phyloP scores from a whole-genome alignment of 1,140 invertebrate genomes.

The Thalassaphorura encarpata region DNA sequence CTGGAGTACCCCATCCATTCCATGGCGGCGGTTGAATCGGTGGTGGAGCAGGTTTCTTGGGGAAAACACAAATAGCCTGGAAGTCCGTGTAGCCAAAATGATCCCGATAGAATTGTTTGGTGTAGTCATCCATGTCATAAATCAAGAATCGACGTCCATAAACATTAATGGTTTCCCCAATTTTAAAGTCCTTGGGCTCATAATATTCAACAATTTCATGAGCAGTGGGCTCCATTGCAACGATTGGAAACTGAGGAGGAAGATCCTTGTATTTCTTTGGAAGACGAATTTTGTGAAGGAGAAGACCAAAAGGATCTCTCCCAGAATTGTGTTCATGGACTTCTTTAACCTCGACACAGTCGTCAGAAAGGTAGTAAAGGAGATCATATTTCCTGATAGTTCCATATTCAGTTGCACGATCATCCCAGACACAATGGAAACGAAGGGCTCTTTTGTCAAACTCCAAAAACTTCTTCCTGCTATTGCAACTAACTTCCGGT shows the following conservation, averaged over 20 bases:
- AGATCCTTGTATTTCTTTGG: conserved; percentile 65
- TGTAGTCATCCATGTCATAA: conserved; percentile 68
- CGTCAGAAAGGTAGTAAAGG: conserved; percentile 66
- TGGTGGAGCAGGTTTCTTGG: too few relatives aligned
- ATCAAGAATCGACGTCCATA: conserved; percentile 59
- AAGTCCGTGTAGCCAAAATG: conserved; percentile 42
- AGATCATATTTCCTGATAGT: conserved; percentile 51
- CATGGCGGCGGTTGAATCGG: conserved; percentile 53
- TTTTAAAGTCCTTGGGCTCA: conserved; percentile 57
- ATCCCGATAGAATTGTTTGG: conserved; percentile 58
- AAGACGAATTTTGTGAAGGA: conserved; percentile 63
- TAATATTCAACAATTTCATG: conserved; percentile 63
- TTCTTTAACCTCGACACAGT: conserved; percentile 66
- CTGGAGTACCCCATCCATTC: conserved; percentile 56
- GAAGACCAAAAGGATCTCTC: conserved; percentile 57
- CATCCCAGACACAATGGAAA: conserved; percentile 69
- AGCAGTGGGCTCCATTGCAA: conserved; percentile 53
- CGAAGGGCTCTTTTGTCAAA: conserved; percentile 62
- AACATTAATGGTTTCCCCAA: conserved; percentile 56
- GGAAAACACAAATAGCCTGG: conserved; percentile 36
- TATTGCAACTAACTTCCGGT: conserved; percentile 41
- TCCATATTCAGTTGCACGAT: conserved; percentile 51
- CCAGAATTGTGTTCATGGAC: conserved; percentile 56
- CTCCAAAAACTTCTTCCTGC: conserved; percentile 53
- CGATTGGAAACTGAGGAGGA: conserved; percentile 47